Conservation (phyloP, 2,113 vertebrate species). For the Natator depressus region DNA sequence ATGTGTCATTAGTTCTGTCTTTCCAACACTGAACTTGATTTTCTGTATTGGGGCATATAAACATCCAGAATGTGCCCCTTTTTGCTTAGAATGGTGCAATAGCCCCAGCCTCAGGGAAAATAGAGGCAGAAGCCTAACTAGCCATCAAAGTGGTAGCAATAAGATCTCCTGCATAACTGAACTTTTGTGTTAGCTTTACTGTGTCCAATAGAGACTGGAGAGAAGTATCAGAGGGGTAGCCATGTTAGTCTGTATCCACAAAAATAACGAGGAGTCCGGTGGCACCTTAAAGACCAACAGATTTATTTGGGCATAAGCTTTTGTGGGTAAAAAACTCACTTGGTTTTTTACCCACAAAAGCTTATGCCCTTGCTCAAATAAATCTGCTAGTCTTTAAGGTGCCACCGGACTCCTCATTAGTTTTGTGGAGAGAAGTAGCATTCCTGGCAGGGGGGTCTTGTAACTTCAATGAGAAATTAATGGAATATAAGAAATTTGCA, state of each 20-base stretch:
- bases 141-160: neutral
- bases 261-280: too few species aligned
- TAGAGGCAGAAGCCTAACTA: neutral
- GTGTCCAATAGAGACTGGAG: neutral
- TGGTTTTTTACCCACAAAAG: too few species aligned
- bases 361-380: too few species aligned
- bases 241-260: too few species aligned
- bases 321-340: too few species aligned
- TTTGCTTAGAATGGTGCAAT: neutral
- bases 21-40: neutral
- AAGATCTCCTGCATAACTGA: conserved; percentile 9
- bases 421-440: neutral
- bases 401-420: too few species aligned
- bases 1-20: neutral
- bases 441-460: neutral
- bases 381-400: too few species aligned
- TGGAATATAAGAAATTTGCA: neutral
- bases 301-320: too few species aligned
- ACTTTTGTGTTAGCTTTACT: neutral
- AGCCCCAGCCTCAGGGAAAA: neutral
- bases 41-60: neutral
- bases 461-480: conserved; percentile 7
- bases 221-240: neutral
- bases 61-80: neutral
- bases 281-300: too few species aligned